Evolutionary conservation across 2,113 vertebrate species (phyloP).

Genomic region (Coryphaenoides rupestris): DNA sequence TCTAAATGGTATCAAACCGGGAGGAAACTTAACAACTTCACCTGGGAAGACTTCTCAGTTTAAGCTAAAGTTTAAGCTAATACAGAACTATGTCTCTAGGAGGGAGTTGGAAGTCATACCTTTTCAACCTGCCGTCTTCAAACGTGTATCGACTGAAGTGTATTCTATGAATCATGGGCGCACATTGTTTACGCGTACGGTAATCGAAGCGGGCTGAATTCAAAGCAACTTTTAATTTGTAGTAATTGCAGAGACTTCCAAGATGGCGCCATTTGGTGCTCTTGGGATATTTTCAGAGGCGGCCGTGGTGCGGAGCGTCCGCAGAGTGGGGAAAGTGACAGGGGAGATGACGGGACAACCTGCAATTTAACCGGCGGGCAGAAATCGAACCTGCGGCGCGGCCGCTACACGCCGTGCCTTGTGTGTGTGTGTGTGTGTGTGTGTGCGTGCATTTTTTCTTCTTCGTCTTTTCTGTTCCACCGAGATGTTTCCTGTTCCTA

Average conservation of each 20-base stretch:
- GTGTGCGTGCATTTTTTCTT: not conserved
- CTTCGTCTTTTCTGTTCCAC: not conserved
- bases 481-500: constrained; percentile 1
- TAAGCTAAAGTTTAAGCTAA: too few relatives aligned
- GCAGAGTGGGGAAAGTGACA: constrained; percentile 31
- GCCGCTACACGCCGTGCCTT: not conserved
- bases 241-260: not conserved
- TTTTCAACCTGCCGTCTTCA: too few relatives aligned
- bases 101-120: too few relatives aligned
- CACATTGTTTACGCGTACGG: too few relatives aligned
- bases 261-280: constrained; percentile 18
- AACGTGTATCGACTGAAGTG: too few relatives aligned
- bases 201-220: too few relatives aligned
- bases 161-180: too few relatives aligned
- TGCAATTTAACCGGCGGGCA: not conserved
- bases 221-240: not conserved
- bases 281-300: constrained; percentile 10
- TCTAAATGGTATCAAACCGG: too few relatives aligned
- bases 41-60: too few relatives aligned
- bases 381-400: not conserved
- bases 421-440: too few relatives aligned
- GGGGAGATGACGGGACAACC: not conserved
- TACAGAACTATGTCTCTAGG: too few relatives aligned
- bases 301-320: constrained; percentile 8
- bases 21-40: too few relatives aligned